Evolutionary conservation across 2,888 invertebrate species (phyloP).

Genomic region (Druceiella hillmani): DNA sequence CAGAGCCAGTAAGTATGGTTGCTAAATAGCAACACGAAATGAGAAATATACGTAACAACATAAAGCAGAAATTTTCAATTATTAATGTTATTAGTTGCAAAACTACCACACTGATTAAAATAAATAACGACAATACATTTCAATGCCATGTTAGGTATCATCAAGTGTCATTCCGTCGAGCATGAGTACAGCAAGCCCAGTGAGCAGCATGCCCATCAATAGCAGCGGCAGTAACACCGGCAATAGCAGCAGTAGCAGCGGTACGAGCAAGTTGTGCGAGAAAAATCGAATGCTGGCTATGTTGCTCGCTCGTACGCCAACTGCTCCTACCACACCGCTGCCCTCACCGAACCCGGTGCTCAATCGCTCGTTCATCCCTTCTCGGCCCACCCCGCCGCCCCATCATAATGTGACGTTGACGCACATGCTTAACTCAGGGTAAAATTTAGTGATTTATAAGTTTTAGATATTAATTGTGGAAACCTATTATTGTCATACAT

Average conservation of each 20-base stretch:
- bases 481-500: too few species aligned
- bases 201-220: conserved; percentile 37
- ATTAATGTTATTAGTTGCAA: too few species aligned
- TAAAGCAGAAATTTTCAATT: too few species aligned
- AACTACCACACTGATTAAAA: too few species aligned
- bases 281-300: conserved; percentile 83
- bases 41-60: too few species aligned
- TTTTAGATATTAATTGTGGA: too few species aligned
- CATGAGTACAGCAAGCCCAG: conserved; percentile 42
- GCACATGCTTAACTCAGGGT: conserved; percentile 32
- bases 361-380: conserved; percentile 39
- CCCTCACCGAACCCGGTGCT: conserved; percentile 69
- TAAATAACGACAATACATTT: too few species aligned
- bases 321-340: conserved; percentile 60
- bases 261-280: conserved; percentile 67
- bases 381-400: conserved; percentile 17
- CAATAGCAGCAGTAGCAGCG: conserved; percentile 28
- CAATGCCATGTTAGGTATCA: conserved; percentile 43
- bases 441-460: too few species aligned
- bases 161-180: conserved; percentile 51
- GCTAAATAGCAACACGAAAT: too few species aligned
- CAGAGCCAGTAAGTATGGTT: too few species aligned
- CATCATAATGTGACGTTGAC: conserved; percentile 32
- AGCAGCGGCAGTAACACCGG: conserved; percentile 30
- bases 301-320: conserved; percentile 69